Evolutionary conservation across 1,140 invertebrate species (phyloP).

Genomic region (Maconellicoccus hirsutus): DNA sequence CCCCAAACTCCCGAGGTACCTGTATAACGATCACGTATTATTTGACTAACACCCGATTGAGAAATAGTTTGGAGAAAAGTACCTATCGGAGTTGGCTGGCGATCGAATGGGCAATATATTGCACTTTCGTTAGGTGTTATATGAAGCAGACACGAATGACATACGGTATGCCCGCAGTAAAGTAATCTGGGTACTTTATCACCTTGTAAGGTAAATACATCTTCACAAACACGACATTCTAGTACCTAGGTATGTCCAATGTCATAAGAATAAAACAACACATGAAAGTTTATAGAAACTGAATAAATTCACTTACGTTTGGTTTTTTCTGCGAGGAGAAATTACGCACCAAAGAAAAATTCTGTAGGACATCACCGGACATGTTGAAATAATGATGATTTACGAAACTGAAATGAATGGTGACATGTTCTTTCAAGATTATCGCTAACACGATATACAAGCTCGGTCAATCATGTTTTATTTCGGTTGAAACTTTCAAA

Average conservation of each 20-base stretch:
- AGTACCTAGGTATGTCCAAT: conserved; percentile 35
- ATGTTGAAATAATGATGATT: no score
- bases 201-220: conserved; percentile 47
- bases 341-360: background rate
- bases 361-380: background rate
- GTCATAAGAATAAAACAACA: background rate
- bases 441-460: no score
- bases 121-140: conserved; percentile 38
- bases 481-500: no score
- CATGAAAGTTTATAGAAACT: background rate
- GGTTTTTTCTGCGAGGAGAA: background rate
- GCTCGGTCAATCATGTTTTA: no score
- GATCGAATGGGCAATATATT: conserved; percentile 48
- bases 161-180: conserved; percentile 50
- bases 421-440: no score
- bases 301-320: background rate
- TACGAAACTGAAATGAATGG: no score
- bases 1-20: conserved; percentile 46
- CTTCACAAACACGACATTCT: conserved; percentile 51
- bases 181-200: conserved; percentile 47
- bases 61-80: no score
- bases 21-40: conserved; percentile 25
- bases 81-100: conserved; percentile 46
- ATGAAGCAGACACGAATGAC: conserved; percentile 45
- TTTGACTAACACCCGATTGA: background rate